These are phyloP conservation scores for Ginglymostoma cirratum DNA, from an alignment of 2,113 vertebrate genomes.

Conservation along the genomic window DNA sequence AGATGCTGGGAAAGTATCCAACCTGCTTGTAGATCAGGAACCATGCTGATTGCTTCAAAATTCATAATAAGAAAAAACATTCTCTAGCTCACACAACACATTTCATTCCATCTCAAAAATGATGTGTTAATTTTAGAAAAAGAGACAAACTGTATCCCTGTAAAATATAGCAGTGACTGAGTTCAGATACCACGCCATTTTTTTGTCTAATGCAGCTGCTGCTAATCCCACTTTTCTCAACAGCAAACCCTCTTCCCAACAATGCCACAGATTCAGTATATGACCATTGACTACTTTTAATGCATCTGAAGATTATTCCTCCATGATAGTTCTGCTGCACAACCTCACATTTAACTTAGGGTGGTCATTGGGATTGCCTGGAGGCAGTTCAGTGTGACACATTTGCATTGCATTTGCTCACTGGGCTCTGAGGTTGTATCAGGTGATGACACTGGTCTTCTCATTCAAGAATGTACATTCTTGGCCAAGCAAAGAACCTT, in stretches of 20 bases:
- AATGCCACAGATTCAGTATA: neutral
- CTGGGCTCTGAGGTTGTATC: neutral
- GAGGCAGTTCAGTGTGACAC: neutral
- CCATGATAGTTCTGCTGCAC: neutral
- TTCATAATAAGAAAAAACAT: neutral
- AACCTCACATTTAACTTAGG: neutral
- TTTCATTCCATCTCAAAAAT: neutral
- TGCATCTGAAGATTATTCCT: neutral
- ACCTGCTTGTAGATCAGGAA: neutral
- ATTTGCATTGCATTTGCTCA: neutral
- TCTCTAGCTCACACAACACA: neutral
- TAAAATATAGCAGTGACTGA: neutral
- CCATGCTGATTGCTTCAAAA: neutral
- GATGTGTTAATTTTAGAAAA: neutral
- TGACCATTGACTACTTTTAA: neutral
- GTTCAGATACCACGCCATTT: neutral
- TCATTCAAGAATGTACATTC: neutral
- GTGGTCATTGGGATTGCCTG: neutral
- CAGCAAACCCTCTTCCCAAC: neutral
- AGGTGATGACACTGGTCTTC: neutral
- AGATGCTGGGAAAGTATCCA: neutral
- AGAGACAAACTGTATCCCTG: neutral
- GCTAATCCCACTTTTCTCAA: neutral
- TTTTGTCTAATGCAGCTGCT: neutral
- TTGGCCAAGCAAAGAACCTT: neutral